phyloP scores from a whole-genome alignment of 2,797 vertebrate genomes.

The Rhinoraja longicauda region DNA sequence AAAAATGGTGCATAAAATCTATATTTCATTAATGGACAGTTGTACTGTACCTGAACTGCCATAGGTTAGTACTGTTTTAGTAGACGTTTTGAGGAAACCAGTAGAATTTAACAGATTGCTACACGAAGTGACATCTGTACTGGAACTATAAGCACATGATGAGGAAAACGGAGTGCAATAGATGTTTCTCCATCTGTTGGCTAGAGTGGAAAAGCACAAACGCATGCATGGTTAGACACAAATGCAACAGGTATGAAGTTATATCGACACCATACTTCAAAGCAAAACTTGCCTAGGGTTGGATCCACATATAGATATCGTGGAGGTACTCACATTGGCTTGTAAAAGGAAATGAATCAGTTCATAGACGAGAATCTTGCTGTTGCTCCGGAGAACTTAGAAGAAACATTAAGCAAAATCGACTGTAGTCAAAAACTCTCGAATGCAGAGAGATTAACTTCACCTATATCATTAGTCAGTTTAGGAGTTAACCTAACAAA shows the following conservation, averaged over 20 bases:
- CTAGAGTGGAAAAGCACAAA: slow-evolving; percentile 63
- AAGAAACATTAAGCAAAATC: not conserved
- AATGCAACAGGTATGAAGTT: not conserved
- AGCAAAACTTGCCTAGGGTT: not conserved
- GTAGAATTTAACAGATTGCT: slow-evolving; percentile 79
- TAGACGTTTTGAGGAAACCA: slow-evolving; percentile 94
- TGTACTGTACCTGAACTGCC: slow-evolving; percentile 92
- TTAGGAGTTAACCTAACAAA: not conserved
- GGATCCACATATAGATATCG: not conserved
- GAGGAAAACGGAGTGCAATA: slow-evolving; percentile 78
- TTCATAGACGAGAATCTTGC: not conserved
- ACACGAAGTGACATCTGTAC: slow-evolving; percentile 65
- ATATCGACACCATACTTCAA: not conserved
- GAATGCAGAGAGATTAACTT: not conserved
- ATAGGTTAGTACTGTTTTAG: slow-evolving; percentile 96
- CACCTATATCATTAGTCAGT: not conserved
- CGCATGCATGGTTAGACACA: slow-evolving; percentile 36
- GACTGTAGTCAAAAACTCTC: not conserved
- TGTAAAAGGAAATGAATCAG: no score
- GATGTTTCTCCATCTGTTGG: slow-evolving; percentile 84
- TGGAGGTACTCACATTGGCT: not conserved
- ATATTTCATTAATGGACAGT: slow-evolving; percentile 43
- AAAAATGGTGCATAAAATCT: slow-evolving; percentile 30
- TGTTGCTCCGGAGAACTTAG: not conserved
- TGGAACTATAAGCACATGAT: slow-evolving; percentile 56